Conservation (phyloP, 2,888 invertebrate genomes). For the Lochmaea capreae region DNA sequence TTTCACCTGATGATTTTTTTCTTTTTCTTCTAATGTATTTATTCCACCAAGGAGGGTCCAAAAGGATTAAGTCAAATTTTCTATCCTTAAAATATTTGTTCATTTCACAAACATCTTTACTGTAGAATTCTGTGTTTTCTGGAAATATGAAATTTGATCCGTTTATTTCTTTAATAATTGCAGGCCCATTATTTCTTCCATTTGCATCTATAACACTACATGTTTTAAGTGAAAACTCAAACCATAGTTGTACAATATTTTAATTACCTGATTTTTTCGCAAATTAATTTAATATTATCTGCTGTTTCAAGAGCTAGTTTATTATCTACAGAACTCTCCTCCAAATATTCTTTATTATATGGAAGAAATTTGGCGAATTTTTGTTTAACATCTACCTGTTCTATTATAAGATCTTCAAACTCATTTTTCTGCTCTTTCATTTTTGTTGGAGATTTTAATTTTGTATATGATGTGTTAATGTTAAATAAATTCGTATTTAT, state of each 20-base stretch:
- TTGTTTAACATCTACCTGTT: constrained; percentile 17
- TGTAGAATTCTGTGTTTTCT: constrained; percentile 73
- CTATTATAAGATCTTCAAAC: constrained; percentile 45
- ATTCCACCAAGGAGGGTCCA: constrained; percentile 98
- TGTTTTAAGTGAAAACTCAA: neutral
- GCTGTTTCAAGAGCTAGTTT: constrained; percentile 50
- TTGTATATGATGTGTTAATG: constrained; percentile 64
- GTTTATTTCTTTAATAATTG: constrained; percentile 68
- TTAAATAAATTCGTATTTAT: constrained; percentile 65
- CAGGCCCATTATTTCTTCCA: constrained; percentile 68
- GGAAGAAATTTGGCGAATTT: constrained; percentile 30
- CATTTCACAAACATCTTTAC: constrained; percentile 74
- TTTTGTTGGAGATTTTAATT: constrained; percentile 31
- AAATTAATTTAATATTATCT: constrained; percentile 47
- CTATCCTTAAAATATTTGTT: constrained; percentile 64
- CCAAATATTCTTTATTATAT: neutral
- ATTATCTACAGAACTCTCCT: constrained; percentile 18
- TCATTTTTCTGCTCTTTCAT: constrained; percentile 30
- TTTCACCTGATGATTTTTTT: constrained; percentile 65
- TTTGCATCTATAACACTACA: constrained; percentile 55
- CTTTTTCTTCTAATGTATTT: constrained; percentile 90
- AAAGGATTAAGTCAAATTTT: constrained; percentile 82
- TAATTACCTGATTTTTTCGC: constrained; percentile 36
- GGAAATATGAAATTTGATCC: constrained; percentile 75
- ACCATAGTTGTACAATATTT: neutral